Evolutionary conservation across 1,140 invertebrate genomes (phyloP), one percentile per base, ranked within the genome.

Genomic region (Conopomorpha cramerella): DNA sequence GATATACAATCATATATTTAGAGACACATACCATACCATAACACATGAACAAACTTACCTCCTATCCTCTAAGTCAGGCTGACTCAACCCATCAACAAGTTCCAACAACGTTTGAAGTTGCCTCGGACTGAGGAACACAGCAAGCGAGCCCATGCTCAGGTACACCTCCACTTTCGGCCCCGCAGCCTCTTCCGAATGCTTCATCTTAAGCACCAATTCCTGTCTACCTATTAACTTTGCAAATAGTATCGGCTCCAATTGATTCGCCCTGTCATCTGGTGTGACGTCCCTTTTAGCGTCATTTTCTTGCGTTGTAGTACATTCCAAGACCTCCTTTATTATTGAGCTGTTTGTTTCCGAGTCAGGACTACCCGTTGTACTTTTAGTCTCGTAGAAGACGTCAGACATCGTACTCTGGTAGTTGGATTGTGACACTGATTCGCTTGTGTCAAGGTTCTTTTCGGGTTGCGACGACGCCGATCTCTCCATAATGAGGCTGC

Each of bases 91-190:
- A 40, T 86, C 79, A 12, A 81, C 67, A 7, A 93, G 61, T 67
- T 91, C 87, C 30, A 86, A 48, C 8, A 96, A 58, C 14, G 91
- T 79, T 51, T 95, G 90, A 12, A 93, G 70, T 76, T 96, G 93
- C 38, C 91, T 80, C 2, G 94, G 93, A 34, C 90, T 92, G 15
- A 95, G 53, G 49, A 95, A 89, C 13, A 88, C 59, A 39, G 87
- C 86, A 10, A 95, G 77, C 4, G 91, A 85, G 19, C 92, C 92
- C 38, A 95, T 74, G 30, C 86, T 85, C 25, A 91, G 77, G 60
- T 91, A 87, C 13, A 95, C 71, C 42, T 89, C 87, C 42, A 92
- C 87, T 74, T 94, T 93, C 12, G 93, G 89, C 17, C 92, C 91
- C 39, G 80, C 76, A 8, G 89, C 79, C 46, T 84, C 81, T 65